Percentiles rank a stretch among this genome's conserved stretches.
phyloP scores from a whole-genome alignment of 2,888 invertebrate species.

The Ischnura elegans region DNA sequence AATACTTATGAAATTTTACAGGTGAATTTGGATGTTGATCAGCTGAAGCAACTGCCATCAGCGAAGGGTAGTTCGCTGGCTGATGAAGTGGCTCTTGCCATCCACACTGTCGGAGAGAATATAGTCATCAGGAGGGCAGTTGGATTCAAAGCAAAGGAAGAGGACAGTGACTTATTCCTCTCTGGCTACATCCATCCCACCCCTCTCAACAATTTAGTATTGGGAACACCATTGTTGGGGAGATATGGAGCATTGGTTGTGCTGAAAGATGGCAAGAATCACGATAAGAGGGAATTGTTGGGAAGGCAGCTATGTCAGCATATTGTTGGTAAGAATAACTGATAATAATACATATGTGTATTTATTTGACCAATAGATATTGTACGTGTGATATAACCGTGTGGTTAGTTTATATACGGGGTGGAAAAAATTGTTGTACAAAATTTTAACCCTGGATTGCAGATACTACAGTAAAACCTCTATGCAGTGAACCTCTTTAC shows the following conservation, averaged over 20 bases:
- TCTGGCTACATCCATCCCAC: slow-evolving; percentile 91
- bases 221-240: slow-evolving; percentile 79
- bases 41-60: slow-evolving; percentile 82
- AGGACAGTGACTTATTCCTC: slow-evolving; percentile 79
- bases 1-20: slow-evolving; percentile 74
- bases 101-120: slow-evolving; percentile 95
- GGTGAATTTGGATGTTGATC: slow-evolving; percentile 84
- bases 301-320: slow-evolving; percentile 94
- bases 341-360: too few species aligned
- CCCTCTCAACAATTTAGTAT: slow-evolving; percentile 78
- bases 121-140: slow-evolving; percentile 89
- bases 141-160: slow-evolving; percentile 81
- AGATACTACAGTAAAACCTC: too few species aligned
- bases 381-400: too few species aligned
- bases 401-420: too few species aligned
- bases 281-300: slow-evolving; percentile 78
- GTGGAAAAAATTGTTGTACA: too few species aligned
- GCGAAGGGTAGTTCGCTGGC: slow-evolving; percentile 84
- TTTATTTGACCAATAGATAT: too few species aligned
- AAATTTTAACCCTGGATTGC: too few species aligned
- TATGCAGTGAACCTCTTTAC: too few species aligned
- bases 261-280: slow-evolving; percentile 79
- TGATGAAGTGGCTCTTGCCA: slow-evolving; percentile 90
- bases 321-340: slow-evolving; percentile 89
- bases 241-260: slow-evolving; percentile 93